Conservation (phyloP, 2,113 vertebrate genomes). For the Melospiza georgiana region DNA sequence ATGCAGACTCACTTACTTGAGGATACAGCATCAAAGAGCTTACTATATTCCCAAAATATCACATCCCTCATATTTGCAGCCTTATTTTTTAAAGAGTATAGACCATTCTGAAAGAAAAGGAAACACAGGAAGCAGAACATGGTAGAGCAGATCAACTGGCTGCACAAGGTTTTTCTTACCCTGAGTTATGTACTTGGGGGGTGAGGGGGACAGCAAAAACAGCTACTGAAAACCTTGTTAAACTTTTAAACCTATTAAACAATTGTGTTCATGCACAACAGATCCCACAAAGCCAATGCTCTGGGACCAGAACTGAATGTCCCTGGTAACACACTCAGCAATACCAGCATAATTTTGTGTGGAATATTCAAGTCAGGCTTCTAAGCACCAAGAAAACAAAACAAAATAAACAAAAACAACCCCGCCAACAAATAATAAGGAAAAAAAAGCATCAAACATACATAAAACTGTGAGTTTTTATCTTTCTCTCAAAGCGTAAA, state of each 20-base stretch:
- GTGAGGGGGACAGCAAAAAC: not conserved
- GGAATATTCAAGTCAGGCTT: not conserved
- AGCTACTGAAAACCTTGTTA: not conserved
- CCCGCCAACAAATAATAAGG: not conserved
- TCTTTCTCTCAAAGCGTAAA: not conserved
- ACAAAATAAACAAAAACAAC: not conserved
- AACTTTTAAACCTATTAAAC: not conserved
- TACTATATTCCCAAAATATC: not conserved
- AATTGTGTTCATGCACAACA: not conserved
- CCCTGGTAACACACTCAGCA: not conserved
- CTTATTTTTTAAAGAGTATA: not conserved
- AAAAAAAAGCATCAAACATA: not conserved
- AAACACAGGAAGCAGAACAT: not conserved
- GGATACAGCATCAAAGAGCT: not conserved
- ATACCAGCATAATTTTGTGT: not conserved
- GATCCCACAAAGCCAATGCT: not conserved
- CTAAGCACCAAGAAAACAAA: not conserved
- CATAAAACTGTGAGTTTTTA: not conserved
- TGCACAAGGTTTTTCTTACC: not conserved
- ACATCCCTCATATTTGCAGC: not conserved
- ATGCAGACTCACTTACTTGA: not conserved
- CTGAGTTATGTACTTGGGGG: not conserved
- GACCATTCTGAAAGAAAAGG: not conserved
- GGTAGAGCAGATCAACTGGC: not conserved
- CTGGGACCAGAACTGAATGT: not conserved